These are phyloP conservation scores for Nanorana parkeri DNA, from an alignment of 2,113 vertebrate genomes.

Conservation along the genomic window DNA sequence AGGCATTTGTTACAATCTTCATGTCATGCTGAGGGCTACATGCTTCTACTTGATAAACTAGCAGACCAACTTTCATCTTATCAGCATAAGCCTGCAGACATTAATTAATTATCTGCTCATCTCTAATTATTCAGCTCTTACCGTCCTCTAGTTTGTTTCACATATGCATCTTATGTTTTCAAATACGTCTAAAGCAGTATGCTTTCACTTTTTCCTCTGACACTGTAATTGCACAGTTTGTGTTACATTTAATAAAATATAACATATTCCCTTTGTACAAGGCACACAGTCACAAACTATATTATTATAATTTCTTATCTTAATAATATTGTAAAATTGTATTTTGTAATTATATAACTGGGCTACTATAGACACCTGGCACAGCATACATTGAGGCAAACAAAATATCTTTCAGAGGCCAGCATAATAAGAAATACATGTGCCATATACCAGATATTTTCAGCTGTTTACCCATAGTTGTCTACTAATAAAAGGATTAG, in stretches of 20 bases:
- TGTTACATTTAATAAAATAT: too few species aligned
- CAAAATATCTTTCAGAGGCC: too few species aligned
- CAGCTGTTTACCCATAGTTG: too few species aligned
- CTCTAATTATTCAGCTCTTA: conserved; percentile 17
- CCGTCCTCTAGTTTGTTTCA: neutral
- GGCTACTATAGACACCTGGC: too few species aligned
- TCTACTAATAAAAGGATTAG: too few species aligned
- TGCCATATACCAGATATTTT: too few species aligned
- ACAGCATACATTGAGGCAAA: too few species aligned
- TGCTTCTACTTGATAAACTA: conserved; percentile 8
- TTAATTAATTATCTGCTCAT: conserved; percentile 30
- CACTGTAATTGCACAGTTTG: neutral
- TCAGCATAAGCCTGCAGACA: conserved; percentile 7
- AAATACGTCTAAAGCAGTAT: too few species aligned
- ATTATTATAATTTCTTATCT: neutral
- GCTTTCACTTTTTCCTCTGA: neutral
- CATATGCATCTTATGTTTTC: neutral
- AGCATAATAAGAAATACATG: too few species aligned
- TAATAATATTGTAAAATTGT: too few species aligned
- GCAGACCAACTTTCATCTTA: neutral
- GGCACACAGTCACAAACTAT: neutral
- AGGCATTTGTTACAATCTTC: neutral
- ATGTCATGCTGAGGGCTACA: neutral
- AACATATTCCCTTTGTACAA: neutral
- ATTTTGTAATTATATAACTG: too few species aligned